Base-by-base conservation (phyloP, 2,888 invertebrate species). In the Phyllotreta striolata region DNA sequence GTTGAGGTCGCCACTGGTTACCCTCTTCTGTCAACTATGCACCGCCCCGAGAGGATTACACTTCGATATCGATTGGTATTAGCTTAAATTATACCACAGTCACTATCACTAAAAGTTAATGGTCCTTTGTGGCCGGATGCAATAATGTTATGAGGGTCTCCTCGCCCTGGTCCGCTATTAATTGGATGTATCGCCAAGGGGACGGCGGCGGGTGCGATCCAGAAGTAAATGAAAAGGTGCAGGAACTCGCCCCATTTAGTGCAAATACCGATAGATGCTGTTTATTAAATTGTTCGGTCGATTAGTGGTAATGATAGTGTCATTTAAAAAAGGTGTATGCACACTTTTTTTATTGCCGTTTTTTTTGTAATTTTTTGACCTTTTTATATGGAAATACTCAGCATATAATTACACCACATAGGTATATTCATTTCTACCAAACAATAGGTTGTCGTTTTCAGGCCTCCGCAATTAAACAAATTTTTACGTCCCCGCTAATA, bases 41-140 rank as follows among this genome's bases (percentile, higher is more conserved):
- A 65, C 68, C 66, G 55, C 64, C 67, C 70, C 64, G 66, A 54
- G 62, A 68, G 72, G 68, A 73, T 69, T 69, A 69, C 68, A 69
- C 67, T 68, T 64, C 69, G 73, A 67, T 71, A 72, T 71, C 68
- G 73, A 72, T 74, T 71, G 71, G 71, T 71, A 74, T 72, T 73
- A 71, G 67, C 72, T 71, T 72, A 72, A 73, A 75, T 74, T 73
- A 74, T 72, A 69, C 68, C 68, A 70, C 70, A 64, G 67, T 69
- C 69, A 70, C 73, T 73, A 73, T 75, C 72, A 68, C 74, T 73
- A 74, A 75, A 75, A 75, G 76, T 76, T 76, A 75, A 76, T 75
- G 74, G 74, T 70, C 74, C 75, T 75, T 74, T 75, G 74, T 75
- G 76, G 75, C 71, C 70, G 67, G 67, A 68, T 67, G 71, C 73